Evolutionary conservation across 2,113 vertebrate genomes (phyloP).

Genomic region (Genyomyrus donnyi): DNA sequence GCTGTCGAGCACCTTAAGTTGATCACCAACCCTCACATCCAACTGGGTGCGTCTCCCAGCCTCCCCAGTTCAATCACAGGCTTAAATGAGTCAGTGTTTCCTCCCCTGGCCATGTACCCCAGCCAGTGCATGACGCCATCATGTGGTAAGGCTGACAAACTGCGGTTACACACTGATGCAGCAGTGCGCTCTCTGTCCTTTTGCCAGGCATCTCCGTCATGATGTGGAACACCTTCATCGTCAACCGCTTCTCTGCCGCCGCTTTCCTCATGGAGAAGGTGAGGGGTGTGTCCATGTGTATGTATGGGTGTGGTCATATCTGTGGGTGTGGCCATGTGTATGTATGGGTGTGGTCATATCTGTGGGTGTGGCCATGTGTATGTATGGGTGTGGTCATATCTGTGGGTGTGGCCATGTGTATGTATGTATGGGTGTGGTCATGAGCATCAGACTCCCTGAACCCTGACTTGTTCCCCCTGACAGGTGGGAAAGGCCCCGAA

Average conservation of each 20-base stretch:
- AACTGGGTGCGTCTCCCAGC: conserved; percentile 70
- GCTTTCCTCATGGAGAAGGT: conserved; percentile 90
- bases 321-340: neutral
- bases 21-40: conserved; percentile 78
- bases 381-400: neutral
- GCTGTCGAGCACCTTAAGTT: conserved; percentile 82
- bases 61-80: neutral
- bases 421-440: neutral
- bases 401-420: neutral
- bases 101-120: too few species aligned
- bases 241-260: conserved; percentile 87
- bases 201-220: conserved; percentile 77
- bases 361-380: neutral
- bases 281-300: neutral
- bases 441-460: neutral
- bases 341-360: too few species aligned
- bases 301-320: neutral
- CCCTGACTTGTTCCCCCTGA: neutral
- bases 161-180: neutral
- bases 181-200: neutral
- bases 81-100: neutral
- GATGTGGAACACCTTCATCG: conserved; percentile 98
- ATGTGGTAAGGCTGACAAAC: neutral
- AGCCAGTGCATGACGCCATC: neutral
- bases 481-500: conserved; percentile 96